A percentile compares a stretch with the other conserved stretches of the same genome.
These are phyloP conservation scores for Phania funesta DNA, from an alignment of 2,888 invertebrate species.

Conservation along the genomic window DNA sequence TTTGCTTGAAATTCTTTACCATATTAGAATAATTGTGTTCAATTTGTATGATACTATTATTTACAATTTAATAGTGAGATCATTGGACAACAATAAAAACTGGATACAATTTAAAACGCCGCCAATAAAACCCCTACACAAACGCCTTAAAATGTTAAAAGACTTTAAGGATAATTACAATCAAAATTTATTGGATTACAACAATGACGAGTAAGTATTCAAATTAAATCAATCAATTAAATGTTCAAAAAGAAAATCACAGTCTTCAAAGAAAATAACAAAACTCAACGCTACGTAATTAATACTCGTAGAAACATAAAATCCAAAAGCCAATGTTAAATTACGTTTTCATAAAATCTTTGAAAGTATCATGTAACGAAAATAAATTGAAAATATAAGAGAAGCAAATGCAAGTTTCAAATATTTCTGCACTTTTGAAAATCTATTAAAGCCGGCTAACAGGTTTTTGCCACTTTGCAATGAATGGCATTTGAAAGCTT, in stretches of 20 bases:
- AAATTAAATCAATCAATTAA: conserved; percentile 1
- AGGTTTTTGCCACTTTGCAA: conserved; percentile 25
- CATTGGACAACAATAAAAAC: not conserved
- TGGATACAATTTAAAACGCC: not conserved
- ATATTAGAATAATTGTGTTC: conserved; percentile 6
- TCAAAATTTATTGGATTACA: conserved; percentile 48
- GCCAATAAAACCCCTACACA: conserved; percentile 19
- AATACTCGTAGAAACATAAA: not conserved
- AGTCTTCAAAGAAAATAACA: not conserved
- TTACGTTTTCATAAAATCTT: not conserved
- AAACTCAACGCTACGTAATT: not conserved
- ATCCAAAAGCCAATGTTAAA: conserved; percentile 52
- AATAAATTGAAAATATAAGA: conserved; percentile 11
- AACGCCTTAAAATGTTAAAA: conserved; percentile 51
- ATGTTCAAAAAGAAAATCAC: conserved; percentile 56
- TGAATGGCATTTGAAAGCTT: not conserved
- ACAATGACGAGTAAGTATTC: conserved; percentile 50
- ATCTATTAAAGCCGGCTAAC: conserved; percentile 41
- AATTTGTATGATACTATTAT: not conserved
- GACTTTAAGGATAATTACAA: conserved; percentile 53
- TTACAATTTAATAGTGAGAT: conserved; percentile 15
- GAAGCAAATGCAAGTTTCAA: conserved; percentile 40
- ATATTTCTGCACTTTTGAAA: not conserved
- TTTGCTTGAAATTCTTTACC: not conserved
- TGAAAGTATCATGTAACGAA: not conserved